Base-by-base conservation (phyloP, 1,140 invertebrate genomes). In the Saccostrea cuccullata region DNA sequence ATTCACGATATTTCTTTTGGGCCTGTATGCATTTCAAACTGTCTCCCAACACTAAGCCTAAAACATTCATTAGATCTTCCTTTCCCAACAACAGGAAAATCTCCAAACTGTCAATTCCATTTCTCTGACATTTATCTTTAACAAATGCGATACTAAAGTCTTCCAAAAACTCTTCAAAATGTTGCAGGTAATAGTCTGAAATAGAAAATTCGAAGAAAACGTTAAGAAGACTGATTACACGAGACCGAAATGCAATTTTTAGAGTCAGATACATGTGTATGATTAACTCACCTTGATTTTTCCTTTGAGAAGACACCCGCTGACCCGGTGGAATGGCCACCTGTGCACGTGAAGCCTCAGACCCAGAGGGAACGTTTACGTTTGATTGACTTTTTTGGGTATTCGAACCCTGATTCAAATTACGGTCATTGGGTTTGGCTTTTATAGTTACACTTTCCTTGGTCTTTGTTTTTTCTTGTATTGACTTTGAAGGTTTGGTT, bases 11-110 rank as follows among this genome's bases (percentile, higher is more conserved):
- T 73, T 73, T 73, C 67, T 73, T 20, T 73, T 73, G n/a, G 26
- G 67, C 67, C 11, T 73, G n/a, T 23, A 26, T 73, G 67, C 67
- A 73, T 30, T 73, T 73, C 23, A 73, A 30, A 73, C 67, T 73
- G 26, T 73, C 67, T 30, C 67, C 67, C 12, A 73, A 23, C 5
- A 13, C 13, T 12, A 73, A 23, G 13, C 67, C 67, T 23, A 73
- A 23, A 23, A 36, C 26, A 15, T 30, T 73, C 26, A 73, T 73
- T 11, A 73, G n/a, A 9, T 73, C 67, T 9, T 73, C 67, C 9
- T 73, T 73, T 36, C 23, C 67, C 23, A 73, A 13, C 8, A 73
- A 9, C 11, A 73, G 67, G 26, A 73, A 73, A 11, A 23, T 73
- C 9, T 73, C 67, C 26, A 73, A 23, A 73, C 23, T 13, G 23